Percentiles rank a stretch among this genome's conserved stretches.
Evolutionary conservation across 1,140 invertebrate species (phyloP).

Genomic region (Forficula auricularia): DNA sequence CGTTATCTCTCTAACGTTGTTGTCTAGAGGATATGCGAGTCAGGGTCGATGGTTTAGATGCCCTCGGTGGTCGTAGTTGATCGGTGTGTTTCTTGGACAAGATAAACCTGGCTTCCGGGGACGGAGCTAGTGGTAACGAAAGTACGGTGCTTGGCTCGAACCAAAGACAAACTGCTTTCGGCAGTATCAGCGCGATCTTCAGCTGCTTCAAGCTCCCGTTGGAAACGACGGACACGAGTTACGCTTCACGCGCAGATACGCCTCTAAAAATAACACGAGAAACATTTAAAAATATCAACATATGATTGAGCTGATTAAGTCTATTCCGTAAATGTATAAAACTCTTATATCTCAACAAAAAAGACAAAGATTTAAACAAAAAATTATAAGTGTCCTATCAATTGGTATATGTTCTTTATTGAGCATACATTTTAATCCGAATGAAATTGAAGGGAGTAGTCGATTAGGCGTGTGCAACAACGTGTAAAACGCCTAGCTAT

Average conservation of each 20-base stretch:
- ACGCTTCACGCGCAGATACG: constrained; percentile 83
- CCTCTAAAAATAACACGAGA: constrained; percentile 43
- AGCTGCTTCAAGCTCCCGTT: constrained; percentile 86
- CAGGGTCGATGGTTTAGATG: constrained; percentile 2
- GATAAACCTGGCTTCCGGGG: constrained; percentile 68
- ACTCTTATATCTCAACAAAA: no score
- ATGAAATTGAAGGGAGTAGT: no score
- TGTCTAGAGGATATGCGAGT: no score
- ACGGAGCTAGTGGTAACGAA: constrained; percentile 78
- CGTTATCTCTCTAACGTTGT: no score
- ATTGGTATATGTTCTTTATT: no score
- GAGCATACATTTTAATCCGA: no score
- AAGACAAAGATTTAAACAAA: no score
- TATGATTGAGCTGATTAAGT: background rate
- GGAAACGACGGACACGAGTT: constrained; percentile 90
- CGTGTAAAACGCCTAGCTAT: no score
- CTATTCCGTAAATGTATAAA: no score
- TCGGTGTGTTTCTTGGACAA: constrained; percentile 56
- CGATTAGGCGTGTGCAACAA: no score
- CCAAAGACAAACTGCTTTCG: constrained; percentile 80
- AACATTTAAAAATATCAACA: background rate
- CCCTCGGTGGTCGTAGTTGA: constrained; percentile 15
- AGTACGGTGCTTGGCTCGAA: constrained; percentile 89
- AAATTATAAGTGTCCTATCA: no score
- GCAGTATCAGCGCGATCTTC: constrained; percentile 88